Base-by-base conservation (phyloP, 2,113 vertebrate genomes). In the Microcebus murinus region DNA sequence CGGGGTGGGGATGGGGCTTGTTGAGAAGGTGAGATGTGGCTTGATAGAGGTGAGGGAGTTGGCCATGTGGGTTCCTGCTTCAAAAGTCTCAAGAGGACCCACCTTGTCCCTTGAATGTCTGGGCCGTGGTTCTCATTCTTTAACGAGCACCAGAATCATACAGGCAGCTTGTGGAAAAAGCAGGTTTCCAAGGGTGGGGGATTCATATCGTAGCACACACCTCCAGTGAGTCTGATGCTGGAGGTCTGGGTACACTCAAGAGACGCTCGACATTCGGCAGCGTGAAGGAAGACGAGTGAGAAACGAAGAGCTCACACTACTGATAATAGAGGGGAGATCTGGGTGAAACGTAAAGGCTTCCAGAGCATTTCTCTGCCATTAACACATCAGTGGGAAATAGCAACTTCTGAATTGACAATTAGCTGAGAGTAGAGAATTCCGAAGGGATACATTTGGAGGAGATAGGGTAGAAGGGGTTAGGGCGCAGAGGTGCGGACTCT, bases 341-440 rank as follows among this genome's bases (percentile, higher is more conserved):
- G n/a, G 55, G 36, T 50, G 18, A 71, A 77, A 42, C 1, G 3
- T 12, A 27, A 17, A 8, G 13, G 68, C 65, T 90, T 70, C 36
- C 15, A 18, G 39, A 79, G 55, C 48, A 25, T 70, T 71, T 87
- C 55, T 59, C 82, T 57, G n/a, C 50, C 50, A 6, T 57, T 25
- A 57, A 27, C 29, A 23, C 8, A 50, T 57, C 57, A 31, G 10
- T 0, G 0, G 29, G 15, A 48, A 80, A n/a, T 12, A 31, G 6
- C 25, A 29, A 42, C 74, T 73, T 83, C 92, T 57, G 36, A 82
- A 39, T 12, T 61, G 68, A 73, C 11, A 52, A 0, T 29, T 29
- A n/a, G 17, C 13, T 20, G 31, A 65, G 68, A 29, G 52, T 1
- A 52, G 73, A 76, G 57, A 73, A 23, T 23, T 81, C 88, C 34